A percentile compares a stretch with the other conserved stretches of the same genome.
These are phyloP conservation scores for Syrphus vitripennis DNA, from an alignment of 2,888 invertebrate genomes.

Conservation along the genomic window DNA sequence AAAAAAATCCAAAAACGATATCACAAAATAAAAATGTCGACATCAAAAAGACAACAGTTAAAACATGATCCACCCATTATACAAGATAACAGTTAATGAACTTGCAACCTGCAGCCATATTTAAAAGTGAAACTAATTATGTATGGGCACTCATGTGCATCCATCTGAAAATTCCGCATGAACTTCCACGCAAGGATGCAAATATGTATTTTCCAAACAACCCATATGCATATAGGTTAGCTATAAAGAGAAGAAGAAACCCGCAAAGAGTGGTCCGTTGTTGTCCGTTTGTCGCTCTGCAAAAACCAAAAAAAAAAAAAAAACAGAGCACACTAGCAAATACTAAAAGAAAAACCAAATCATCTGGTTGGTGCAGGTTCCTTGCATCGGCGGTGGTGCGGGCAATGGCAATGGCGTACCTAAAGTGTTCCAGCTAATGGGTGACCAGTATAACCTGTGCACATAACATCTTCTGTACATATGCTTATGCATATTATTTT, in stretches of 20 bases:
- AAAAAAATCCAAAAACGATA: neutral
- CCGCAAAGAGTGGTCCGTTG: neutral
- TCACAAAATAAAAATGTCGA: slow-evolving; percentile 34
- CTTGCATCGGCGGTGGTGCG: neutral
- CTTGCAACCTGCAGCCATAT: slow-evolving; percentile 70
- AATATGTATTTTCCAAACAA: slow-evolving; percentile 26
- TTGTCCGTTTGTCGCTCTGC: neutral
- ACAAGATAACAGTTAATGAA: slow-evolving; percentile 48
- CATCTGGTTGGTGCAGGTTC: slow-evolving; percentile 65
- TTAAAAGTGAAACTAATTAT: slow-evolving; percentile 71
- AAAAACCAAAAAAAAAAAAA: neutral
- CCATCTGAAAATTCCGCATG: slow-evolving; percentile 63
- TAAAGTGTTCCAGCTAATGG: slow-evolving; percentile 70
- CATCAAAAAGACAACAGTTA: slow-evolving; percentile 40
- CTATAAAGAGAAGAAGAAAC: neutral
- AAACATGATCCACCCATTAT: slow-evolving; percentile 63
- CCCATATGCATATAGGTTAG: neutral
- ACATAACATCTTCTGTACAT: slow-evolving; percentile 33
- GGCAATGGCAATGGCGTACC: slow-evolving; percentile 49
- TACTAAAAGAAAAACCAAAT: slow-evolving; percentile 27
- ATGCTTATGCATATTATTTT: slow-evolving; percentile 63
- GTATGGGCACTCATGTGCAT: slow-evolving; percentile 69
- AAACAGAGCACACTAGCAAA: neutral
- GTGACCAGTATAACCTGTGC: slow-evolving; percentile 67
- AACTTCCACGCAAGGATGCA: slow-evolving; percentile 64